Conservation (phyloP, 2,888 invertebrate species). For the Diaphora mendica region DNA sequence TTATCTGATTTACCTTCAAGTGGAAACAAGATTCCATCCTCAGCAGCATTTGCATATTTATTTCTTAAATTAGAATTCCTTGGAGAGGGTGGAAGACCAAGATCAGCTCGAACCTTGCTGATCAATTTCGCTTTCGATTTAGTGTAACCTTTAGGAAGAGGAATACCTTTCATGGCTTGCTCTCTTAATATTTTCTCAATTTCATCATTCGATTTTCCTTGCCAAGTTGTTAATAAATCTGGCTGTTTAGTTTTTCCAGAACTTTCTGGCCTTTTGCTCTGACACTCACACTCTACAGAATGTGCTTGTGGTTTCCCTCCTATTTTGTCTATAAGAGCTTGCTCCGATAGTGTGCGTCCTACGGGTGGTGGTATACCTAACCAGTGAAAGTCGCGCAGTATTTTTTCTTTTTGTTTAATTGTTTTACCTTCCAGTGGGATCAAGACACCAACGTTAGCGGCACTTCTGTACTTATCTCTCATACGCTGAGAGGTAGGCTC, state of each 20-base stretch:
- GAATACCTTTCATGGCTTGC: constrained; percentile 36
- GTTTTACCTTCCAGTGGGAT: constrained; percentile 25
- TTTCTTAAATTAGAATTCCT: constrained; percentile 29
- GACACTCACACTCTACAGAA: not conserved
- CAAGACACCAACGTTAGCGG: constrained; percentile 8
- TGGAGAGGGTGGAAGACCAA: constrained; percentile 54
- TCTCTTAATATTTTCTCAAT: constrained; percentile 31
- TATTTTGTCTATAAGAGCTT: constrained; percentile 9
- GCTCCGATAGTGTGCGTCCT: constrained; percentile 9
- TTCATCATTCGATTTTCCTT: constrained; percentile 45
- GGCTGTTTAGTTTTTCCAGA: constrained; percentile 30
- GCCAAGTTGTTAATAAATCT: constrained; percentile 43
- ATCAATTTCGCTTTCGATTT: constrained; percentile 48
- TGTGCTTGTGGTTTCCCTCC: not conserved
- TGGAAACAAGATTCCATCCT: constrained; percentile 33
- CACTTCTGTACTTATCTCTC: constrained; percentile 9
- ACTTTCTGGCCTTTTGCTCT: constrained; percentile 6
- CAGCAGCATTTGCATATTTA: constrained; percentile 38
- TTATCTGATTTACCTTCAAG: constrained; percentile 52
- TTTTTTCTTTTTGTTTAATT: constrained; percentile 10
- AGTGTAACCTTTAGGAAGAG: constrained; percentile 52
- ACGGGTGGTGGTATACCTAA: constrained; percentile 4
- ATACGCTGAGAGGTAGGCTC: constrained; percentile 35
- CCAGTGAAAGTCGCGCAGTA: constrained; percentile 1
- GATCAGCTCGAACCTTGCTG: constrained; percentile 45